Evolutionary conservation across 37 sponge, comb jelly and placozoan genomes (phyloP), one percentile per base, ranked within the genome.

Genomic region (Halichondria panicea): DNA sequence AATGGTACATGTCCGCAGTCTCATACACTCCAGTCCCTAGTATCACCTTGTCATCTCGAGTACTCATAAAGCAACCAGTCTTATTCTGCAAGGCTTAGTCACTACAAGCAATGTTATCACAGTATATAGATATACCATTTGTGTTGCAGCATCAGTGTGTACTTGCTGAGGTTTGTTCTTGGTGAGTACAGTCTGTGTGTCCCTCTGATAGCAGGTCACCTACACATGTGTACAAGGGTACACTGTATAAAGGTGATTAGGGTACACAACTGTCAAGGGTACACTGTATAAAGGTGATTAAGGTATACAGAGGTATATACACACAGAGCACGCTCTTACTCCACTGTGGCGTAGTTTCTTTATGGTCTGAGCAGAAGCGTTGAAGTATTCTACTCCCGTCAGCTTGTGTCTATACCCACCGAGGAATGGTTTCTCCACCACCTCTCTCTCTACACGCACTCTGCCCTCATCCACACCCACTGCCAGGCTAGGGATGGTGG

Each of bases 351-450:
- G 2, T 28, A 27, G 24, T 33, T 11, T 48, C 54, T 70, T 77
- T 2, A 46, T 21, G 5, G 77, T 77, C 63, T 92, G 93, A 13
- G 79, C 75, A 1, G 84, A 64, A 21, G 89, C 87, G 43, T 97
- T 66, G 66, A 94, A 95, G 83, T 89, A 97, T 74, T 97, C 94
- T 28, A 79, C 56, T 0, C 84, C 97, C 12, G 87, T 83, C 27
- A 52, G 0, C 52, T 34, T 27, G 32, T 64, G 65, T 41, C 54
- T 41, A 35, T 77, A 77, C 15, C 77, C 77, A 31, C 73, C 73
- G 21, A 72, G 73, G 42, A 72, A 72, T 13, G 41, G 73, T 40
- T 72, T 72, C 38, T 34, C 35, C 37, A 12, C 27, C 27, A 37
- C 15, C 19, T 21, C 6, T 39, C 41, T 55, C 25, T 55, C 58